Percentiles rank a stretch among this genome's conserved stretches.
Evolutionary conservation across 2,113 vertebrate genomes (phyloP).

Genomic region (Aviceda subcristata): DNA sequence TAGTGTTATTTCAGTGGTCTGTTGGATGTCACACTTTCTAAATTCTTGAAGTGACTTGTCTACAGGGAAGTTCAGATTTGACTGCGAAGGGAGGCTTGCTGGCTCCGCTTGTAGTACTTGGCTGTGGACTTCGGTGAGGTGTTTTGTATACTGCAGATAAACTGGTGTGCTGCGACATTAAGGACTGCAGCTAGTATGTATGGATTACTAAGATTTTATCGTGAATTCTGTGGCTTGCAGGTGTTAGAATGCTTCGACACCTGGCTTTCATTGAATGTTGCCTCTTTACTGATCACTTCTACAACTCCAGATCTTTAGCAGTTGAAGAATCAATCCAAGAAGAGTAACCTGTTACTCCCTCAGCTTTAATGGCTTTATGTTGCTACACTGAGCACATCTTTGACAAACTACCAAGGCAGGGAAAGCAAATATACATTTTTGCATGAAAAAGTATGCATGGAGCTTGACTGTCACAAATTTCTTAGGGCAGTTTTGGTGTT

Average conservation of each 20-base stretch:
- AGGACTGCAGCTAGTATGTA: neutral
- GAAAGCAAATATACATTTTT: neutral
- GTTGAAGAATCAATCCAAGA: neutral
- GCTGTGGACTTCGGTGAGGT: neutral
- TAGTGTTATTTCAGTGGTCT: neutral
- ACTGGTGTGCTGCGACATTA: neutral
- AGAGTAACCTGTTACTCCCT: neutral
- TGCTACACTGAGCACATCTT: neutral
- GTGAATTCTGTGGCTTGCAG: neutral
- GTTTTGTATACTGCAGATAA: neutral
- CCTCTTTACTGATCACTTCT: neutral
- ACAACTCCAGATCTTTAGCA: neutral
- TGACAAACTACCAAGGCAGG: neutral
- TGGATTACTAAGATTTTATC: neutral
- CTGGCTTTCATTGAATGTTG: neutral
- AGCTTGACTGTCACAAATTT: neutral
- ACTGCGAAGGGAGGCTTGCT: neutral
- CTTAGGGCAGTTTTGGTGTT: neutral
- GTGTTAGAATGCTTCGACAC: neutral
- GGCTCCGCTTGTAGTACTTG: neutral
- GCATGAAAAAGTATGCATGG: neutral
- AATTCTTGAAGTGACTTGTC: neutral
- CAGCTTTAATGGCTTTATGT: neutral
- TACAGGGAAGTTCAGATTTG: neutral
- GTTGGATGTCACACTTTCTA: neutral